phyloP scores from a whole-genome alignment of 2,888 invertebrate species.

The Drosophila longiperda region DNA sequence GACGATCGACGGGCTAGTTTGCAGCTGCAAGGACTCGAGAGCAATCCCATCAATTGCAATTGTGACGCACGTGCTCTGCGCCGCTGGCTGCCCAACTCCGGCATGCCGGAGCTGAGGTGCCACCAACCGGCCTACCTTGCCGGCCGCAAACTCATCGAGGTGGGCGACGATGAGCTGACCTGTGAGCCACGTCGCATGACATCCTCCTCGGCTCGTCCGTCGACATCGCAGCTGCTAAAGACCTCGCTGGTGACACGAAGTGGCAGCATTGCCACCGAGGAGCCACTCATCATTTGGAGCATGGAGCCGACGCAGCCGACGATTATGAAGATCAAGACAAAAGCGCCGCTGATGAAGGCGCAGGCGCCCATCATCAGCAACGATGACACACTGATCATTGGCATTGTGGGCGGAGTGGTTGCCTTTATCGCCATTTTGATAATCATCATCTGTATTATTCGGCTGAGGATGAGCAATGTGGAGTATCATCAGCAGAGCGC shows the following conservation, averaged over 20 bases:
- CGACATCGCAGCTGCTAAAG: constrained; percentile 71
- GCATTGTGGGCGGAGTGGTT: constrained; percentile 97
- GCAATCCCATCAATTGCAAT: constrained; percentile 94
- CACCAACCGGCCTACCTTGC: constrained; percentile 89
- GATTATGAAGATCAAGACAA: constrained; percentile 86
- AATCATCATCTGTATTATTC: constrained; percentile 94
- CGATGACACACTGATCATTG: constrained; percentile 96
- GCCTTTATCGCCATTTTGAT: constrained; percentile 95
- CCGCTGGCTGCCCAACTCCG: constrained; percentile 90
- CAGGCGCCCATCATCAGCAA: constrained; percentile 90
- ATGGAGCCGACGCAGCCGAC: constrained; percentile 89
- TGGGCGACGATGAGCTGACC: constrained; percentile 92
- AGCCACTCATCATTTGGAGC: constrained; percentile 96
- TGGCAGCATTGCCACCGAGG: constrained; percentile 88
- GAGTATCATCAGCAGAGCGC: constrained; percentile 89
- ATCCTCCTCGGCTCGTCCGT: constrained; percentile 73
- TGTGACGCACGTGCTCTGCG: constrained; percentile 92
- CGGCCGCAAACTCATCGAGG: constrained; percentile 89
- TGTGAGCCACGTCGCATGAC: constrained; percentile 89
- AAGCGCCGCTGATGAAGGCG: constrained; percentile 87
- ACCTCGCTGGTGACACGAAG: constrained; percentile 84
- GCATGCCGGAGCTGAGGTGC: constrained; percentile 88
- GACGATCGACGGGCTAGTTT: constrained; percentile 93
- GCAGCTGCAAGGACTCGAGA: constrained; percentile 89
- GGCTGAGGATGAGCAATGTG: constrained; percentile 89